Base-by-base conservation (phyloP, 2,888 invertebrate species). In the Hoplodrina blanda region DNA sequence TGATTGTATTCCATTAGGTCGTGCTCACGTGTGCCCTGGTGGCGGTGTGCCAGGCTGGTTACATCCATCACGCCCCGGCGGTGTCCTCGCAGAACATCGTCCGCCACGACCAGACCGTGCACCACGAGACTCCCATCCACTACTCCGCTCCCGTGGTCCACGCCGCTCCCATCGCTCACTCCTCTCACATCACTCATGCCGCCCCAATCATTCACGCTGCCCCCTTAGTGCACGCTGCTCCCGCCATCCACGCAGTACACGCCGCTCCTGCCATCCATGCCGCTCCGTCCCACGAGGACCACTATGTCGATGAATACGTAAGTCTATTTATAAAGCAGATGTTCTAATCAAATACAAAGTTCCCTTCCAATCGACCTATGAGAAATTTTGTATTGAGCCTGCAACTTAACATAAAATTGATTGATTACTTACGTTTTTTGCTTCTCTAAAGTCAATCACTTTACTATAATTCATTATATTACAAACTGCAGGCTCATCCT, bases 81-180 rank as follows among this genome's bases (percentile, higher is more conserved):
- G 92, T 96, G 3, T 94, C 96, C 0, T 93, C 95, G 7, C 96
- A 96, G 80, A 95, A 94, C 87, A 93, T 96, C 71, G 91, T 94
- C 65, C 96, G 88, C 69, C 94, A 93, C 80, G 95, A 94, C 81
- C 92, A 92, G 84, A 87, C 85, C 67, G 85, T 91, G 54, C 92
- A 93, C 77, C 93, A 95, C 65, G 93, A 93, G 78, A 89, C 90
- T 0, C 92, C 93, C 0, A 84, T 91, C 11, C 93, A 93, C 84
- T 94, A 94, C 84, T 81, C 90, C 10, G 82, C 88, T 19, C 86
- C 85, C 6, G 76, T 71, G 0, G 75, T 83, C 30, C 84, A 85
- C 37, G 74, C 78, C 88, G 83, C 83, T 6, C 73, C 78, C 3
- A 77, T 80, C 17, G 60, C 69, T 6, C 88, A 88, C 50, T 66